These are phyloP conservation scores for Botrylloides violaceus DNA, from an alignment of 23 tunicate genomes.

Conservation along the genomic window DNA sequence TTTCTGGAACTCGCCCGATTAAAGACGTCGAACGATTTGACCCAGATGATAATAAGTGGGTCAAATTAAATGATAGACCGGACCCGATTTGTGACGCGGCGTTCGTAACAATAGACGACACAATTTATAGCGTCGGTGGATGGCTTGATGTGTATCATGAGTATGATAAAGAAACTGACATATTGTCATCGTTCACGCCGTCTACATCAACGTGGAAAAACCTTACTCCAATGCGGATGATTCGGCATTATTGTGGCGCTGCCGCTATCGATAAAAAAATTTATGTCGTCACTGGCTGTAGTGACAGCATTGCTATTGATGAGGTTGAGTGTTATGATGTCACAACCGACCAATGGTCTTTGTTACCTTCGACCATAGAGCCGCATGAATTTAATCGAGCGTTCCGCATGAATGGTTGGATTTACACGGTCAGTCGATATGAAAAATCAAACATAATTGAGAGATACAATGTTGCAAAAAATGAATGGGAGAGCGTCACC, in stretches of 20 bases:
- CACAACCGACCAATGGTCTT: too few species aligned
- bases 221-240: background rate
- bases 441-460: too few species aligned
- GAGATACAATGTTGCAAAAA: too few species aligned
- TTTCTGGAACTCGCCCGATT: too few species aligned
- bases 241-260: background rate
- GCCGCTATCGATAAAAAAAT: background rate
- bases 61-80: background rate
- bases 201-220: background rate
- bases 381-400: too few species aligned
- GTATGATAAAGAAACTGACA: background rate
- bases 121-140: background rate
- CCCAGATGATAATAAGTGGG: background rate
- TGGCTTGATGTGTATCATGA: too few species aligned
- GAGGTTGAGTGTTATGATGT: background rate
- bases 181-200: background rate
- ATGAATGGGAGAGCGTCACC: too few species aligned
- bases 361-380: too few species aligned
- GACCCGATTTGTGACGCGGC: background rate
- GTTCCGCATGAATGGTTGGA: too few species aligned
- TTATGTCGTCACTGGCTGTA: background rate
- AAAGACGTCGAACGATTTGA: conserved; percentile 1
- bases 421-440: too few species aligned
- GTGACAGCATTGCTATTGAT: background rate
- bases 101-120: background rate